Percentiles rank a stretch among this genome's conserved stretches.
Conservation (phyloP, 30 jellyfish, hydroid and myxozoan species). For the Pseudorhiza aurosa region DNA sequence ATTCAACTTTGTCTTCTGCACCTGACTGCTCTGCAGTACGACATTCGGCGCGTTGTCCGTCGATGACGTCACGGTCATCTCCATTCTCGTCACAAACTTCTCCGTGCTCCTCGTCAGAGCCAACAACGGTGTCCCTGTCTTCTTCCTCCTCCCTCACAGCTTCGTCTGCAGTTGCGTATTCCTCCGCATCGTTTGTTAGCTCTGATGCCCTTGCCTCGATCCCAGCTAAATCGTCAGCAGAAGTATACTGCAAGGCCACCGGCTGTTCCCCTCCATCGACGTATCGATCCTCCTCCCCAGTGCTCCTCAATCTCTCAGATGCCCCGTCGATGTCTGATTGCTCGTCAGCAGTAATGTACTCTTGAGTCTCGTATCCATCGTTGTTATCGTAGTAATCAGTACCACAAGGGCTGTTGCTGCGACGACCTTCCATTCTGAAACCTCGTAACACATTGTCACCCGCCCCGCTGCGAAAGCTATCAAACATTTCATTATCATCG, state of each 20-base stretch:
- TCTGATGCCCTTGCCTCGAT: neutral
- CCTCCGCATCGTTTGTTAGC: slow-evolving; percentile 15
- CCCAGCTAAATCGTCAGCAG: neutral
- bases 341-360: slow-evolving; percentile 20
- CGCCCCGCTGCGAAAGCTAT: neutral
- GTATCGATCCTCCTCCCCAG: neutral
- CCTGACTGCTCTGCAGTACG: neutral
- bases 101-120: slow-evolving; percentile 31
- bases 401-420: neutral
- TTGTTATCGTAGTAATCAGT: neutral
- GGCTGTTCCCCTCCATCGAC: neutral
- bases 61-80: neutral
- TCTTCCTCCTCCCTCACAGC: slow-evolving; percentile 35
- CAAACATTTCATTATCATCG: neutral
- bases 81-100: neutral
- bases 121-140: slow-evolving; percentile 43
- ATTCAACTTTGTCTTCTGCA: too few relatives aligned
- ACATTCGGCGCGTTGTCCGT: neutral
- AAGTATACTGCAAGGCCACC: neutral
- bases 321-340: slow-evolving; percentile 10
- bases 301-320: neutral
- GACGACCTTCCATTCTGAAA: neutral
- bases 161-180: slow-evolving; percentile 30
- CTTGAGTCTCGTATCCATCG: slow-evolving; percentile 19
- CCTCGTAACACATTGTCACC: neutral